These are phyloP conservation scores for Gymnorhina tibicen DNA, from an alignment of 2,113 vertebrate species.

Conservation along the genomic window DNA sequence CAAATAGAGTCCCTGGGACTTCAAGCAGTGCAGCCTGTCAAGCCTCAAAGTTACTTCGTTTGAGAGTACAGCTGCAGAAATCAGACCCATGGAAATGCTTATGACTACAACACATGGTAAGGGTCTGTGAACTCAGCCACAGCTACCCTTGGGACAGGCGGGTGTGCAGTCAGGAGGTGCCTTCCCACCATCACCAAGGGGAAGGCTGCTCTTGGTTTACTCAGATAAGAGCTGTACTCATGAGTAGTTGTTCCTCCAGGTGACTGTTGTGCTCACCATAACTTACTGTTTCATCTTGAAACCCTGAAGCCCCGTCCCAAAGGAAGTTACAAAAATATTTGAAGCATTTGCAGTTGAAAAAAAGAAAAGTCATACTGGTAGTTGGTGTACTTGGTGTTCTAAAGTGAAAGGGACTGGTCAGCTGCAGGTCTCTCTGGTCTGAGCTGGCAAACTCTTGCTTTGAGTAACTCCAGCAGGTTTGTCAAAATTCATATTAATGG, in stretches of 20 bases:
- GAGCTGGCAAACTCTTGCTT: not conserved
- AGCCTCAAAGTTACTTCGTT: not conserved
- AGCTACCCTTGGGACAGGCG: accelerated
- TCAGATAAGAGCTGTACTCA: accelerated
- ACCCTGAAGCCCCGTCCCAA: not conserved
- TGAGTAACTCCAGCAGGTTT: not conserved
- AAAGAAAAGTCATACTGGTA: not conserved
- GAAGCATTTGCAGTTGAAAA: not conserved
- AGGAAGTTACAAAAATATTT: not conserved
- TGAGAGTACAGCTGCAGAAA: not conserved
- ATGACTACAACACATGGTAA: accelerated
- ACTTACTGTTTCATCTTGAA: not conserved
- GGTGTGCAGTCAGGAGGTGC: not conserved
- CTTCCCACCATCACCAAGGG: accelerated
- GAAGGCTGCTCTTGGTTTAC: not conserved
- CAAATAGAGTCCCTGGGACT: not conserved
- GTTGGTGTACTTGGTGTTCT: not conserved
- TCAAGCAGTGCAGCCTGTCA: not conserved
- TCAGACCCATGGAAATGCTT: not conserved
- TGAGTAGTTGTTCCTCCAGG: not conserved
- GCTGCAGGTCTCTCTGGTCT: not conserved
- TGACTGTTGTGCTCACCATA: not conserved
- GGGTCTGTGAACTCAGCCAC: not conserved
- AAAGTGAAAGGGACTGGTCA: not conserved
- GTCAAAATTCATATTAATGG: not conserved